Percentiles rank a stretch among this genome's conserved stretches.
These are phyloP conservation scores for Otis tarda DNA, from an alignment of 2,113 vertebrate species.

Conservation along the genomic window DNA sequence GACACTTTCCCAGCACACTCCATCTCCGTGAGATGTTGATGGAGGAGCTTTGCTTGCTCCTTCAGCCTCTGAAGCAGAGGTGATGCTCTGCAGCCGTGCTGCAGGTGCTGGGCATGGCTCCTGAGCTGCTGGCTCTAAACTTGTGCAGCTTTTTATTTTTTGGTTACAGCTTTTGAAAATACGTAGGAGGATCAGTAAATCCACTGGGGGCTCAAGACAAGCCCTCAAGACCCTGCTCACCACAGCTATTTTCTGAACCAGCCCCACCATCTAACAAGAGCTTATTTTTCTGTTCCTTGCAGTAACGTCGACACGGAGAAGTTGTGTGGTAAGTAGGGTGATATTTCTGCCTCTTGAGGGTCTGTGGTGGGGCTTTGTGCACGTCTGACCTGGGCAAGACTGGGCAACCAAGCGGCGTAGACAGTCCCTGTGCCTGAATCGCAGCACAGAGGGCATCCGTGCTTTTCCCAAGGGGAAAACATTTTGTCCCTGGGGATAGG, in stretches of 20 bases:
- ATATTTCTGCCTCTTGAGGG: neutral
- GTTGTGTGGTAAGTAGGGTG: constrained; percentile 87
- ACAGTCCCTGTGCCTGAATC: neutral
- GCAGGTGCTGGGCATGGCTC: neutral
- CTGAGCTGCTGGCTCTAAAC: neutral
- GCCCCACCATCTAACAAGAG: neutral
- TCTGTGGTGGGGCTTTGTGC: neutral
- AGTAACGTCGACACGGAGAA: constrained; percentile 96
- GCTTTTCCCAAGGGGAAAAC: neutral
- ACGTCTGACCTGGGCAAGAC: neutral
- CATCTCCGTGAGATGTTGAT: neutral
- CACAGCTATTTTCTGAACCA: neutral
- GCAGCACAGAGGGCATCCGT: neutral
- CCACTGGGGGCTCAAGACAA: neutral
- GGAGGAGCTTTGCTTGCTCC: neutral
- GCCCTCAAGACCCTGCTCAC: neutral
- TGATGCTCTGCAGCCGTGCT: neutral
- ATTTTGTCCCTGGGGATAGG: neutral
- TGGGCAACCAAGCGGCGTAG: neutral
- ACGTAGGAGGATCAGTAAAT: neutral
- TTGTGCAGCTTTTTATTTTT: neutral
- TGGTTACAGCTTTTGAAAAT: neutral
- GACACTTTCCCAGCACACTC: neutral
- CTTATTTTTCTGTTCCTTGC: constrained; percentile 47
- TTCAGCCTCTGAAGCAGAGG: neutral